Conservation (phyloP, 2,797 vertebrate species). For the Onychomys torridus region DNA sequence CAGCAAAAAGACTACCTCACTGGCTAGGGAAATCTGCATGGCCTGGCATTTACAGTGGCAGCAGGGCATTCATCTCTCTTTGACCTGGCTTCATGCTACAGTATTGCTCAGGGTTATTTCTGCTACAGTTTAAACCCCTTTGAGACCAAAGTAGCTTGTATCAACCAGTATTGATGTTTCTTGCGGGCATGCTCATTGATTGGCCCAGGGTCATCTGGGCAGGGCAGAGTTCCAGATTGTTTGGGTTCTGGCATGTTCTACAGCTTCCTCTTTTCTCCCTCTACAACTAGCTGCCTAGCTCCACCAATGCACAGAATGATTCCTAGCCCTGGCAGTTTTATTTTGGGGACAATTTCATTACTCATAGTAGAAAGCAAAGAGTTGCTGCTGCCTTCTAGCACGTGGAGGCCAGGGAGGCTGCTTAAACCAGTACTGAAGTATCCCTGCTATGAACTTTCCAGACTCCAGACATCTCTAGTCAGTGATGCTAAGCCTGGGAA, state of each 20-base stretch:
- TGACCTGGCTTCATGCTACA: neutral
- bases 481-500: neutral
- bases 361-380: neutral
- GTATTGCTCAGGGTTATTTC: neutral
- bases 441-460: neutral
- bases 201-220: neutral
- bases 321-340: neutral
- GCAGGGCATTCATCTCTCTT: neutral
- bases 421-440: neutral
- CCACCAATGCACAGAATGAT: neutral
- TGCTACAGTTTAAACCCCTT: neutral
- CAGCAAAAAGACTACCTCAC: neutral
- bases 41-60: neutral
- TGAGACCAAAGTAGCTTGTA: neutral
- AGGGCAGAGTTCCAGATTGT: neutral
- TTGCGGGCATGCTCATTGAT: neutral
- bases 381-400: neutral
- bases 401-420: neutral
- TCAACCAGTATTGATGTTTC: neutral
- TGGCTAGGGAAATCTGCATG: neutral
- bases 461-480: neutral
- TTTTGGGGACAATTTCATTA: neutral
- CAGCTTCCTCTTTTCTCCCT: neutral
- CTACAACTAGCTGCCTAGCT: neutral
- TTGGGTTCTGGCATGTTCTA: neutral